These are phyloP conservation scores for Mellivora capensis DNA, from an alignment of 2,113 vertebrate species.

Conservation along the genomic window DNA sequence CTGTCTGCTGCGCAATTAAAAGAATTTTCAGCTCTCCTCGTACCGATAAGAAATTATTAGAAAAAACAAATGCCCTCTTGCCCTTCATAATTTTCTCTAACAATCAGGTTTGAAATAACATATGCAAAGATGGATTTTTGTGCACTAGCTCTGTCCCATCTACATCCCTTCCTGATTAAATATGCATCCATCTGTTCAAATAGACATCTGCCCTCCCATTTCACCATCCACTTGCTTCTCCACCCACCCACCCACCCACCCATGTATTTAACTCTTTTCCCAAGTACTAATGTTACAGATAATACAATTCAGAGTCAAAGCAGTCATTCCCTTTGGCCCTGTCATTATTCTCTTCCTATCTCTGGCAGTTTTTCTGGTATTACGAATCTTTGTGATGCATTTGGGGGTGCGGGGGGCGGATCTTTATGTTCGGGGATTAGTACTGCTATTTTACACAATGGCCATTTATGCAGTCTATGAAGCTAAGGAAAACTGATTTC, in stretches of 20 bases:
- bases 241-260: background rate
- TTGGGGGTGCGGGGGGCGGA: background rate
- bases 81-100: background rate
- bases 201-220: background rate
- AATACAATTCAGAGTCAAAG: background rate
- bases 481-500: slow-evolving; percentile 28
- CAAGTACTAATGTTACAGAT: background rate
- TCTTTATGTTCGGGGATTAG: background rate
- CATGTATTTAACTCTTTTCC: background rate
- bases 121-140: background rate
- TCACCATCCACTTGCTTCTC: background rate
- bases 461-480: background rate
- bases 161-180: background rate
- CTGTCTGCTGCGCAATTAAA: background rate
- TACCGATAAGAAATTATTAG: background rate
- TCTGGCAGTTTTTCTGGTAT: background rate
- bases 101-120: background rate
- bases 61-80: background rate
- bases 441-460: background rate
- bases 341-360: background rate
- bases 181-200: background rate
- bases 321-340: background rate
- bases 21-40: background rate
- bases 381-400: background rate
- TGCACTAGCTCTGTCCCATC: background rate